These are phyloP conservation scores for Shargacucullia verbasci DNA, from an alignment of 2,888 invertebrate species.

Conservation along the genomic window DNA sequence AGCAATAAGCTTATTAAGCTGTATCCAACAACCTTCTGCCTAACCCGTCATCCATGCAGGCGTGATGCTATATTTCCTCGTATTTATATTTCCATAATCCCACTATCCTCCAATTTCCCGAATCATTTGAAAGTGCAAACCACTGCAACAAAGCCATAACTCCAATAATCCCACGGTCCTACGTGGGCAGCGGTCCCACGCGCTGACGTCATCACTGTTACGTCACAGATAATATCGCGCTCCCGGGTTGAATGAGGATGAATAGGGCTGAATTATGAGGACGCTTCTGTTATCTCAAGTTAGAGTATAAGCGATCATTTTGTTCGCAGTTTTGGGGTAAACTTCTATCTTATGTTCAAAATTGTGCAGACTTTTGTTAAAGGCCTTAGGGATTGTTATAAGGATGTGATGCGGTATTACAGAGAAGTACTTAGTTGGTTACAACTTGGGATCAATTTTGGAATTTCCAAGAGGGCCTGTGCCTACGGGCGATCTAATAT, in stretches of 20 bases:
- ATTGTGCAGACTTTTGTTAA: not conserved
- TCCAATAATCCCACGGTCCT: not conserved
- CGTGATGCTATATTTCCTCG: no score
- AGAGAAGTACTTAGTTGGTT: no score
- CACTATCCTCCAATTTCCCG: not conserved
- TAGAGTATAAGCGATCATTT: conserved; percentile 7
- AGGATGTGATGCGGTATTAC: no score
- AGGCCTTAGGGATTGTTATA: no score
- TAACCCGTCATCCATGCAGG: no score
- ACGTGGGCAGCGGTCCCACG: conserved; percentile 12
- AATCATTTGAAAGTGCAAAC: conserved; percentile 11
- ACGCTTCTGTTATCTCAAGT: conserved; percentile 10
- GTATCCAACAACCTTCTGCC: no score
- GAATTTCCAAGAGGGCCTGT: no score
- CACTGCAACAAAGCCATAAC: conserved; percentile 20
- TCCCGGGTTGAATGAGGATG: conserved; percentile 15
- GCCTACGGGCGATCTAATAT: no score
- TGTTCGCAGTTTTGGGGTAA: not conserved
- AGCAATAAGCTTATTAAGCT: no score
- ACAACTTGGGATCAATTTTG: no score
- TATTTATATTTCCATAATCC: not conserved
- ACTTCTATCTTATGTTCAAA: conserved; percentile 9
- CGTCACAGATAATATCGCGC: conserved; percentile 30
- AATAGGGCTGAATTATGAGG: conserved; percentile 25
- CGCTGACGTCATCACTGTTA: conserved; percentile 20